Evolutionary conservation across 2,888 invertebrate species (phyloP), one percentile per base, ranked within the genome.

Genomic region (Bombyx huttoni): DNA sequence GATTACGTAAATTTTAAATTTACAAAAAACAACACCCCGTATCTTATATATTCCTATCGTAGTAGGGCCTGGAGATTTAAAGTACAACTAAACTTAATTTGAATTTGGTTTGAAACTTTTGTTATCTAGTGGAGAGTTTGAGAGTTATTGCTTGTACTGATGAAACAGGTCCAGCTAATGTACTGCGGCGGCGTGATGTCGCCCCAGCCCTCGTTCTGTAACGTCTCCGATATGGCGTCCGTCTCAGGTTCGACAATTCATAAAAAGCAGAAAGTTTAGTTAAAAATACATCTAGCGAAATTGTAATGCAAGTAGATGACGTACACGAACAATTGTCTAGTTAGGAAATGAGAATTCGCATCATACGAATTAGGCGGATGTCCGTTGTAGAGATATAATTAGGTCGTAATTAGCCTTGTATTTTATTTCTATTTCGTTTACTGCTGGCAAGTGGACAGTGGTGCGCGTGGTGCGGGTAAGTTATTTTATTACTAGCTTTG

Each of bases 401-500:
- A 24, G 24, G 24, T 24, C 24, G 24, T 40, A 40, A 40, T 40
- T 40, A 40, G 40, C 12, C 40, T 40, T 40, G 40, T 6, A 6
- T 10, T 45, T 2, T 48, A 33, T 33, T 49, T 46, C 13, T 7
- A 13, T 52, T 8, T 47, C 46, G 49, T 12, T 47, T n/a, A 33
- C 35, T 46, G 12, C 33, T 40, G 50, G 49, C 34, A 58, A 66
- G 64, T 66, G 67, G 61, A 68, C 69, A 72, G 70, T 66, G 81
- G 85, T 81, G 85, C 83, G 85, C 83, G 86, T 86, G 86, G 83
- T 86, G 86, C 82, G 85, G 66, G 85, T 86, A 81, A 86, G 84
- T 83, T 52, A 65, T 66, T 65, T 56, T 59, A 61, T 65, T 70
- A 61, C 62, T 13, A 35, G 54, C 45, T 47, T 8, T 24, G n/a